Evolutionary conservation across 2,113 vertebrate genomes (phyloP), one percentile per base, ranked within the genome.

Genomic region (Cacatua alba): DNA sequence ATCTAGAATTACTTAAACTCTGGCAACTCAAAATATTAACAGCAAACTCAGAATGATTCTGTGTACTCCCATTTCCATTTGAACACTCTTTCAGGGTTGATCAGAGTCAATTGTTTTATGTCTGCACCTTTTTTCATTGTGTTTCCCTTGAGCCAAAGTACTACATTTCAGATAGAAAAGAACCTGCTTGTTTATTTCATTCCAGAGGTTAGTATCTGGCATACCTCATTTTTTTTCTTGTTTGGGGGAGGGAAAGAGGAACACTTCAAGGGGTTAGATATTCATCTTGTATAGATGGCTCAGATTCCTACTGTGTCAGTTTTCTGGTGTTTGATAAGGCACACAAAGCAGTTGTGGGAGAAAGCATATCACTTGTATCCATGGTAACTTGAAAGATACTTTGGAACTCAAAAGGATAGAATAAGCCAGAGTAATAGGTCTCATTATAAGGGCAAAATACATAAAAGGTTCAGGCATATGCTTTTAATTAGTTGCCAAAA

Each of bases 371-470:
- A 90, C 92, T 97, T 92, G 98, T 98, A 97, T 98, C 98, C 97
- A 98, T 98, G 97, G 98, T 89, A 98, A 98, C 98, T 81, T 43
- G 48, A 97, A 97, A 98, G 97, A 96, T 97, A 97, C 98, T 97
- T 97, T 96, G 96, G 87, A 98, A 97, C 97, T 98, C 97, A 95
- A 95, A 98, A 81, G 95, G 96, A 83, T 97, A 94, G 92, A 97
- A 97, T 96, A 96, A 98, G 96, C 97, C 88, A 91, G 96, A 97
- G 94, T 98, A 98, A 98, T 97, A 95, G 97, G 97, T 97, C 96
- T 98, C 96, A 97, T 98, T 98, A 98, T 96, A 92, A 97, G 98
- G 97, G 96, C 98, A 98, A 98, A 97, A 97, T 96, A 96, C 96
- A 97, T 97, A 97, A 97, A 98, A 98, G 96, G 94, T 97, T 97